A percentile compares a stretch with the other conserved stretches of the same genome.
phyloP scores from a whole-genome alignment of 2,113 vertebrate species.

The Lathamus discolor region DNA sequence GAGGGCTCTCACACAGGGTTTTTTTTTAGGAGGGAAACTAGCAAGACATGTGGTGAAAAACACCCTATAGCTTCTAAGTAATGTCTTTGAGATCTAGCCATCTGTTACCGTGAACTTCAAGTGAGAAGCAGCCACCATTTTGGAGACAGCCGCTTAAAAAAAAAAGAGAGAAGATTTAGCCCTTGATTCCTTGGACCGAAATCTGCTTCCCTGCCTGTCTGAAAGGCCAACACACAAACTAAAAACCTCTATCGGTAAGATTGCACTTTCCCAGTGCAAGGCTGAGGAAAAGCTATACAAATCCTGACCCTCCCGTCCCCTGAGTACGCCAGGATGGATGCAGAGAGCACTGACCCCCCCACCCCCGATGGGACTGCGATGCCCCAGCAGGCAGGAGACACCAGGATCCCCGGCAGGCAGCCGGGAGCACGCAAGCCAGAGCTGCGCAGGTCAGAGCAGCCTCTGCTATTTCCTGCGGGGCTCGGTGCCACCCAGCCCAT shows the following conservation, averaged over 20 bases:
- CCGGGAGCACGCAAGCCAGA: not conserved
- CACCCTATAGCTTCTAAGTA: slow-evolving; percentile 44
- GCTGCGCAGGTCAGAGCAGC: accelerated
- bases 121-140: slow-evolving; percentile 46
- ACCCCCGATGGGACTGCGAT: accelerated
- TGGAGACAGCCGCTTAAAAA: not conserved
- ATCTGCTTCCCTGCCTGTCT: accelerated
- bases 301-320: accelerated
- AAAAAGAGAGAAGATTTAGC: not conserved
- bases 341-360: accelerated
- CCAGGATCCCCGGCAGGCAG: not conserved
- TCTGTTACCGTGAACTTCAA: slow-evolving; percentile 52
- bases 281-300: not conserved
- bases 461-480: not conserved
- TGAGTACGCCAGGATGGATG: accelerated
- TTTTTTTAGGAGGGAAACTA: slow-evolving; percentile 49
- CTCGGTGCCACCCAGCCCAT: not conserved
- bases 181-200: not conserved
- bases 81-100: slow-evolving; percentile 36
- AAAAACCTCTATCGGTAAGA: not conserved
- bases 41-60: slow-evolving; percentile 41
- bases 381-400: not conserved
- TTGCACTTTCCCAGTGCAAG: not conserved
- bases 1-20: slow-evolving; percentile 16
- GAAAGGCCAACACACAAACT: not conserved